Base-by-base conservation (phyloP, 2,888 invertebrate genomes). In the Microctonus brassicae region DNA sequence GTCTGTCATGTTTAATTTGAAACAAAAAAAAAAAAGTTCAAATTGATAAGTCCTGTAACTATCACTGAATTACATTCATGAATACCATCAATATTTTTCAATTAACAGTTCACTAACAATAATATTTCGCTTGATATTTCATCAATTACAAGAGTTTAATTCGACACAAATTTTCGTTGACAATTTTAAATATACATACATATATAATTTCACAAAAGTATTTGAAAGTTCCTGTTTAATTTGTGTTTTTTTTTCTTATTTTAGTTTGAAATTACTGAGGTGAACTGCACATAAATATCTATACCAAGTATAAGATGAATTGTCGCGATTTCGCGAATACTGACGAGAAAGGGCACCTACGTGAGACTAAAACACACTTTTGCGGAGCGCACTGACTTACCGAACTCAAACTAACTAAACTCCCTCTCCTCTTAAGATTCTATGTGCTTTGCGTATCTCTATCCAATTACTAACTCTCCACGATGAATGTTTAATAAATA, bases 281-380 rank as follows among this genome's bases (percentile, higher is more conserved):
- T 7, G 17, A 47, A 7, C 17, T 20, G 0, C 7, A 20, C n/a
- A 7, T 39, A 1, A 22, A 20, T 33, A 10, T 60, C 5, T 34
- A 22, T 20, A 11, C 5, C 20, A 7, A 34, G 33, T 60, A 17
- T 33, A 5, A 22, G 17, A 4, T 9, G 20, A 13, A 17, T 3
- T 1, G 34, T 22, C 34, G n/a, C n/a, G n/a, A n/a, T 34, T 10
- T 26, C 29, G 67, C 53, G 72, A 69, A 70, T 73, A 76, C 76
- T 70, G 73, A 61, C 71, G 69, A 66, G 70, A 72, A 76, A 77
- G 71, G 74, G 75, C 70, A 72, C 70, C 70, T 72, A 73, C 58
- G 64, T 69, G 69, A 69, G 76, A 77, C 77, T 77, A 76, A 77
- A 73, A 47, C 47, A 61, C 67, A 70, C 69, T 65, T 72, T 60